Evolutionary conservation across 2,888 invertebrate genomes (phyloP).

Genomic region (Crepidodera aurea): DNA sequence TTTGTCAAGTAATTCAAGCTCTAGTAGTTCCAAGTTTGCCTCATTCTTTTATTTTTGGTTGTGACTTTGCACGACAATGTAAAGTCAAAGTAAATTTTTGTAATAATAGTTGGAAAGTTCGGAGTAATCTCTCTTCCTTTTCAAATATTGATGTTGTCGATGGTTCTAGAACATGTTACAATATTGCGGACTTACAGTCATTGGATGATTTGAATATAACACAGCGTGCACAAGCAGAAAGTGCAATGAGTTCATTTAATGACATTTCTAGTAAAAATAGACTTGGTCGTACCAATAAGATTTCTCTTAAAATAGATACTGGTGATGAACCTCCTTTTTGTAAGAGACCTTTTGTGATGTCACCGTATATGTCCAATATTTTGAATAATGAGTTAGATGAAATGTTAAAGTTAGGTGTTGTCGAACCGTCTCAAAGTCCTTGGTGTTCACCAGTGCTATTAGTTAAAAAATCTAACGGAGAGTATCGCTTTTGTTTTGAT

Average conservation of each 20-base stretch:
- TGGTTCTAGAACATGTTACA: background rate
- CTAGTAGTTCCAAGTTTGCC: slow-evolving; percentile 31
- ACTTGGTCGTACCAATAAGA: slow-evolving; percentile 29
- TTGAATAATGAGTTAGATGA: slow-evolving; percentile 31
- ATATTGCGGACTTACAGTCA: background rate
- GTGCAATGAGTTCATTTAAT: slow-evolving; percentile 19
- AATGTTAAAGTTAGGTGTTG: slow-evolving; percentile 30
- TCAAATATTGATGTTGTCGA: background rate
- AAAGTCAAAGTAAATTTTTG: slow-evolving; percentile 9
- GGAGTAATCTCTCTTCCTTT: background rate
- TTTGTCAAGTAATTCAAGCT: slow-evolving; percentile 24
- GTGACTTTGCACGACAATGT: slow-evolving; percentile 26
- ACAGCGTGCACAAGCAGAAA: slow-evolving; percentile 1
- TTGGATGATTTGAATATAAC: background rate
- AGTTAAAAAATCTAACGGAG: slow-evolving; percentile 32
- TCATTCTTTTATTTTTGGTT: slow-evolving; percentile 28
- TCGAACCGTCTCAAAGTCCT: slow-evolving; percentile 25
- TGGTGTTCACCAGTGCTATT: slow-evolving; percentile 29
- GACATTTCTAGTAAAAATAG: slow-evolving; percentile 21
- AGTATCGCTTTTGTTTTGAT: slow-evolving; percentile 31
- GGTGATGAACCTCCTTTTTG: slow-evolving; percentile 23
- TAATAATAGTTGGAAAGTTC: slow-evolving; percentile 7
- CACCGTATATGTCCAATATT: slow-evolving; percentile 33
- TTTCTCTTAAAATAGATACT: slow-evolving; percentile 26
- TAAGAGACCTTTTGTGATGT: slow-evolving; percentile 17